These are phyloP conservation scores for Passer domesticus DNA, from an alignment of 2,113 vertebrate genomes.

Conservation along the genomic window DNA sequence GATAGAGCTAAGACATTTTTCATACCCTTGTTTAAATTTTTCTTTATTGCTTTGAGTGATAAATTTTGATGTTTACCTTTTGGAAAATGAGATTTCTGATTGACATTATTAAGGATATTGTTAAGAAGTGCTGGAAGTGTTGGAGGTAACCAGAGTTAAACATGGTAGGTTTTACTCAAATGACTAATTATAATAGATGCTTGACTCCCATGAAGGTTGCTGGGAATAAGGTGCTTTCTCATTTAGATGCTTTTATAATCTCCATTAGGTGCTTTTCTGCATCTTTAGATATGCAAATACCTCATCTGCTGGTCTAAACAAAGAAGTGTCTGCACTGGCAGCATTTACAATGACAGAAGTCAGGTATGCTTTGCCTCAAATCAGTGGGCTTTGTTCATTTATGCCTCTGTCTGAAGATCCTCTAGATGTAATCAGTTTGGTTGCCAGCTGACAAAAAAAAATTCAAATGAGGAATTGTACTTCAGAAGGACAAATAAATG, in stretches of 20 bases:
- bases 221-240: not conserved
- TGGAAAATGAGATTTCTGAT: not conserved
- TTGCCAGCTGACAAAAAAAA: slow-evolving; percentile 59
- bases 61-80: not conserved
- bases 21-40: not conserved
- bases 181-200: not conserved
- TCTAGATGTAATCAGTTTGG: slow-evolving; percentile 12
- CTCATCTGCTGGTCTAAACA: not conserved
- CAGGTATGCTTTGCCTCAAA: not conserved
- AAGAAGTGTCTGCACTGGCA: not conserved
- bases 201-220: not conserved
- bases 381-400: not conserved
- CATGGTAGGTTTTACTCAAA: not conserved
- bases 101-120: not conserved
- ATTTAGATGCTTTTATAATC: not conserved
- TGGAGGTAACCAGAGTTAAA: not conserved
- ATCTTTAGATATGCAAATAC: not conserved
- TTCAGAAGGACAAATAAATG: slow-evolving; percentile 45
- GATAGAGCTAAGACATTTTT: not conserved
- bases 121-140: not conserved
- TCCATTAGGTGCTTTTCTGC: not conserved
- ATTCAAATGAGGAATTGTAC: not conserved
- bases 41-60: not conserved
- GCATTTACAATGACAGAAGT: not conserved
- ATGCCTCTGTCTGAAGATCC: not conserved